A percentile compares a stretch with the other conserved stretches of the same genome.
phyloP scores from a whole-genome alignment of 2,888 invertebrate genomes.

The Ophraella communa region DNA sequence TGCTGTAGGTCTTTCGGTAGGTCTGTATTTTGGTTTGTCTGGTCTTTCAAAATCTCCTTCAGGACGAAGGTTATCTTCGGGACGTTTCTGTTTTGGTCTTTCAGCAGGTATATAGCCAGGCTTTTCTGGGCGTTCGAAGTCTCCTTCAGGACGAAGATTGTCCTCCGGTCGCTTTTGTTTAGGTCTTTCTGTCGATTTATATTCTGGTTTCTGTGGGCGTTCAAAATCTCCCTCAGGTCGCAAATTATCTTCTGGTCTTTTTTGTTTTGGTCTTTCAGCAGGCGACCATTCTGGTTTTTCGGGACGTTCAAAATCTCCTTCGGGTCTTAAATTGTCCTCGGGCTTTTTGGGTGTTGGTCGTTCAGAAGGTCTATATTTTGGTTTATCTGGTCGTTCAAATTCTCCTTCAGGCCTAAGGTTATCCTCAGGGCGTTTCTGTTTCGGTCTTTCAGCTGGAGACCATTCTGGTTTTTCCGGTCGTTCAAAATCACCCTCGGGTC shows the following conservation, averaged over 20 bases:
- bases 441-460: constrained; percentile 52
- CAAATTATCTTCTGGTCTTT: constrained; percentile 57
- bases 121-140: constrained; percentile 61
- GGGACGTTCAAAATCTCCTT: constrained; percentile 61
- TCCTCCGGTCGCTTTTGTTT: constrained; percentile 55
- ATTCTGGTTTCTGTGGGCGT: constrained; percentile 56
- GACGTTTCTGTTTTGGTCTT: constrained; percentile 59
- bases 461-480: constrained; percentile 47
- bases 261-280: constrained; percentile 52
- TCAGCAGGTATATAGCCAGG: constrained; percentile 57
- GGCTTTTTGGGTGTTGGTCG: constrained; percentile 58
- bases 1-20: constrained; percentile 55
- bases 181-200: constrained; percentile 57
- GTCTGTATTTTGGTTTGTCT: constrained; percentile 45
- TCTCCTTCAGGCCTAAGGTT: constrained; percentile 66
- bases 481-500: constrained; percentile 61
- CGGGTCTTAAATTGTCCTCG: constrained; percentile 60
- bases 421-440: constrained; percentile 67
- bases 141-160: constrained; percentile 64
- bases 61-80: constrained; percentile 62
- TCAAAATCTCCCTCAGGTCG: constrained; percentile 67
- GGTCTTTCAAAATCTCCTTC: constrained; percentile 61
- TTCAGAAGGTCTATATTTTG: constrained; percentile 51
- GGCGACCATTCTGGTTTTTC: constrained; percentile 58
- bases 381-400: constrained; percentile 52